Percentiles rank a stretch among this genome's conserved stretches.
Evolutionary conservation across 2,113 vertebrate species (phyloP).

Genomic region (Thermophis baileyi): DNA sequence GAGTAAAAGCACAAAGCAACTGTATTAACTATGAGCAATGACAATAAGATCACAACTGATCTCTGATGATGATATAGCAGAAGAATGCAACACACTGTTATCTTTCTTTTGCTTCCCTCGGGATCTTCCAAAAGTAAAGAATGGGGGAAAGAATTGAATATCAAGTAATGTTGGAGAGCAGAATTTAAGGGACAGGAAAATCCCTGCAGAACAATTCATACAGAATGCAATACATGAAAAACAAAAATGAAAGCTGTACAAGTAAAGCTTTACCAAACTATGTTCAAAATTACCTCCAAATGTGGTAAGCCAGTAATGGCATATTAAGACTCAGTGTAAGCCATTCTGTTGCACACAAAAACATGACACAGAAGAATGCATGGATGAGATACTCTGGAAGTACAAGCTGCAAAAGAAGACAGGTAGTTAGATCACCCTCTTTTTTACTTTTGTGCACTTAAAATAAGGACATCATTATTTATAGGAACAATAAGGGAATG

Average conservation of each 20-base stretch:
- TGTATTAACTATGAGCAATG: background rate
- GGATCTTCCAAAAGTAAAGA: background rate
- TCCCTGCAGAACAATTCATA: background rate
- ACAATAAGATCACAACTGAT: background rate
- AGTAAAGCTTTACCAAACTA: background rate
- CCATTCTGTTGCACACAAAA: conserved; percentile 97
- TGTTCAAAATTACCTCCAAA: conserved; percentile 85
- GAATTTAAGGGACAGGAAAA: background rate
- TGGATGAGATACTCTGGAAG: conserved; percentile 99
- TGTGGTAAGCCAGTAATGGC: conserved; percentile 94
- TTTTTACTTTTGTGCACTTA: accelerated
- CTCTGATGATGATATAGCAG: background rate
- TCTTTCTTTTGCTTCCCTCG: background rate
- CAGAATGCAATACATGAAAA: background rate
- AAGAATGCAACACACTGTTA: background rate
- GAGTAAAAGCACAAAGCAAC: background rate
- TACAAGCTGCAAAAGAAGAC: conserved; percentile 85
- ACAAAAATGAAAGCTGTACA: background rate
- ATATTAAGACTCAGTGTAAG: conserved; percentile 95
- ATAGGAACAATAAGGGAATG: background rate
- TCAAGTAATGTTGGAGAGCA: background rate
- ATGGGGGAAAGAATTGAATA: too few relatives aligned
- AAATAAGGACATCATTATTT: background rate
- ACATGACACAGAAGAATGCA: conserved; percentile 99
- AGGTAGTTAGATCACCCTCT: background rate